phyloP scores from a whole-genome alignment of 2,797 vertebrate species.

The Tangara arthus region DNA sequence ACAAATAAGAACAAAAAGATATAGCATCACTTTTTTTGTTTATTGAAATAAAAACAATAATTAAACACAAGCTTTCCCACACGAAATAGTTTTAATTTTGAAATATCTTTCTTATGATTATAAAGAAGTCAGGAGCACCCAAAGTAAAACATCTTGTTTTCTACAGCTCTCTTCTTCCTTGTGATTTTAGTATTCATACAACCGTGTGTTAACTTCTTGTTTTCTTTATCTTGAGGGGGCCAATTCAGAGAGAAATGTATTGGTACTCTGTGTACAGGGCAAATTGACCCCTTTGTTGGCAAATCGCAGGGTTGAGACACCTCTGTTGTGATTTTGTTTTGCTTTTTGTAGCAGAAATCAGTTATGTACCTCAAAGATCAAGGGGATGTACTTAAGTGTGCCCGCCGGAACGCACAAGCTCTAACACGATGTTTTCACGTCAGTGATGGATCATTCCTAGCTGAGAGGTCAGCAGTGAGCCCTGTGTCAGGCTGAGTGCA shows the following conservation, averaged over 20 bases:
- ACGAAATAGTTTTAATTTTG: neutral
- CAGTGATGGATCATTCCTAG: neutral
- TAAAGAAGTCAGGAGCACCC: neutral
- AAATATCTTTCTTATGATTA: neutral
- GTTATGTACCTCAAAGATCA: neutral
- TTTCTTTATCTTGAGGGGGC: neutral
- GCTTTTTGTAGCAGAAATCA: neutral
- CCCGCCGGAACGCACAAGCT: neutral
- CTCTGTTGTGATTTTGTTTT: neutral
- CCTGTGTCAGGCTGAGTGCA: neutral
- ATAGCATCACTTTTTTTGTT: neutral
- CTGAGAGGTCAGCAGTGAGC: neutral
- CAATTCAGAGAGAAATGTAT: neutral
- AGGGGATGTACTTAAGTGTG: neutral
- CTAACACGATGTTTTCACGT: neutral
- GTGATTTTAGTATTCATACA: neutral
- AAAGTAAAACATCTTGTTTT: neutral
- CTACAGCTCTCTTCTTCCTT: neutral
- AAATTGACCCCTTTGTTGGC: neutral
- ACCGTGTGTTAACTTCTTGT: rapidly evolving
- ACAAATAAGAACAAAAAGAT: neutral
- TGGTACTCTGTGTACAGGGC: neutral
- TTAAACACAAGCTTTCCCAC: neutral
- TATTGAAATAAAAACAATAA: neutral
- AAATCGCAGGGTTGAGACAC: neutral